Percentiles rank a stretch among this genome's conserved stretches.
These are phyloP conservation scores for Datnioides undecimradiatus DNA, from an alignment of 2,113 vertebrate genomes.

Conservation along the genomic window DNA sequence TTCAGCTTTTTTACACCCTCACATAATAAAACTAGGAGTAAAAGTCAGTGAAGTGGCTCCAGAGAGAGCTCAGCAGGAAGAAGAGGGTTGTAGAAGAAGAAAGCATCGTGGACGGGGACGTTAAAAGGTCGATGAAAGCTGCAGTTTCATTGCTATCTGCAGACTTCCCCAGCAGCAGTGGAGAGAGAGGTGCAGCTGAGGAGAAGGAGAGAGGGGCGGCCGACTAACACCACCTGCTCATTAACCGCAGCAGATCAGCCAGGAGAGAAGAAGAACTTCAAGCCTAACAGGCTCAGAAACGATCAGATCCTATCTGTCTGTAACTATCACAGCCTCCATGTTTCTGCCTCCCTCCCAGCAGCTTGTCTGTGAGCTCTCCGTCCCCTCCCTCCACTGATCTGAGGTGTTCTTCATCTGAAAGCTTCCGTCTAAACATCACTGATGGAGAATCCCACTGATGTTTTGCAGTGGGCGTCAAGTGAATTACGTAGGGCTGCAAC, in stretches of 20 bases:
- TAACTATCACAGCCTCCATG: neutral
- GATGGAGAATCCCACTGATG: neutral
- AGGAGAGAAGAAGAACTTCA: neutral
- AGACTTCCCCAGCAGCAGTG: neutral
- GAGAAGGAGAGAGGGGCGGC: neutral
- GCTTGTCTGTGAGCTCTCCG: neutral
- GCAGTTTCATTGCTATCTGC: conserved; percentile 4
- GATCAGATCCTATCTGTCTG: conserved; percentile 7
- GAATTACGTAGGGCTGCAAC: neutral
- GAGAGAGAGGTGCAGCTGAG: neutral
- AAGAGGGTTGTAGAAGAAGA: neutral
- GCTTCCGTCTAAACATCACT: neutral
- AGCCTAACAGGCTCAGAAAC: neutral
- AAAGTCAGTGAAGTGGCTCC: too few species aligned
- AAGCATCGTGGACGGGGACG: conserved; percentile 6
- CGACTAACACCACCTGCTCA: neutral
- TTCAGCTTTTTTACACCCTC: neutral
- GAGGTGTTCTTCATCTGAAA: neutral
- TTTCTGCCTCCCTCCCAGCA: neutral
- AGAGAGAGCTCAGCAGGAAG: neutral
- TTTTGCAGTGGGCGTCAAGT: neutral
- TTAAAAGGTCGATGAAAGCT: conserved; percentile 20
- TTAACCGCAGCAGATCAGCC: conserved; percentile 7
- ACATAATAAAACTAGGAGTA: neutral
- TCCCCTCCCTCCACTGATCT: neutral